Percentiles rank a stretch among this genome's conserved stretches.
phyloP scores from a whole-genome alignment of 2,113 vertebrate genomes.

The Xiphophorus hellerii region DNA sequence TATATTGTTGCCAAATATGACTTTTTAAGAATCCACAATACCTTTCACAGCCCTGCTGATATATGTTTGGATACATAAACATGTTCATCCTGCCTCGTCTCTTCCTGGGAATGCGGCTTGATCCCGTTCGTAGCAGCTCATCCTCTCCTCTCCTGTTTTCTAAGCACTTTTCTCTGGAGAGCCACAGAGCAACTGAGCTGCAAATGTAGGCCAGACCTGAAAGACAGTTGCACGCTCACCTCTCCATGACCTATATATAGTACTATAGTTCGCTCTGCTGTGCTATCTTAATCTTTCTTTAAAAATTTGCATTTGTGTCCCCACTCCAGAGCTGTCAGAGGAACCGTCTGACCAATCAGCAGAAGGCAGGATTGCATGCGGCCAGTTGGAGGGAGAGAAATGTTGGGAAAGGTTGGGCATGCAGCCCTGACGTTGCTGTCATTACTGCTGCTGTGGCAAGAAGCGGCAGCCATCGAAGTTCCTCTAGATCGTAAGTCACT shows the following conservation, averaged over 20 bases:
- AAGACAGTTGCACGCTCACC: constrained; percentile 12
- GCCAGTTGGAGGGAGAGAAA: constrained; percentile 71
- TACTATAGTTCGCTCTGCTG: not conserved
- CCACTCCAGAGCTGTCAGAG: constrained; percentile 27
- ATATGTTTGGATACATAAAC: not conserved
- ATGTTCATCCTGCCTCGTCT: no score
- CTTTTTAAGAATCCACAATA: not conserved
- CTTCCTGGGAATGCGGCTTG: not conserved
- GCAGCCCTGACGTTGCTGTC: constrained; percentile 65
- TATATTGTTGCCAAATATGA: not conserved
- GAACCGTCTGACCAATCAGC: constrained; percentile 47
- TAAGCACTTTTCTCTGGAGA: constrained; percentile 37
- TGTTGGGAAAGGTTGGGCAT: constrained; percentile 77
- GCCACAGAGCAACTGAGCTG: constrained; percentile 51
- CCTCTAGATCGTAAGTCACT: constrained; percentile 89
- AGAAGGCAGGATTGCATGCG: constrained; percentile 29
- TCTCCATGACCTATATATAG: not conserved
- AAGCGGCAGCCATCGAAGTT: constrained; percentile 85
- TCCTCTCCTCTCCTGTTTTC: constrained; percentile 10
- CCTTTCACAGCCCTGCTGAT: not conserved
- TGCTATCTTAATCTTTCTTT: not conserved
- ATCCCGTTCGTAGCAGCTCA: not conserved
- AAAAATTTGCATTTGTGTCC: constrained; percentile 38
- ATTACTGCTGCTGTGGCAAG: constrained; percentile 76
- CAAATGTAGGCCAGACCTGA: constrained; percentile 65